Base-by-base conservation (phyloP, 2,113 vertebrate species). In the Psephotus haematonotus region DNA sequence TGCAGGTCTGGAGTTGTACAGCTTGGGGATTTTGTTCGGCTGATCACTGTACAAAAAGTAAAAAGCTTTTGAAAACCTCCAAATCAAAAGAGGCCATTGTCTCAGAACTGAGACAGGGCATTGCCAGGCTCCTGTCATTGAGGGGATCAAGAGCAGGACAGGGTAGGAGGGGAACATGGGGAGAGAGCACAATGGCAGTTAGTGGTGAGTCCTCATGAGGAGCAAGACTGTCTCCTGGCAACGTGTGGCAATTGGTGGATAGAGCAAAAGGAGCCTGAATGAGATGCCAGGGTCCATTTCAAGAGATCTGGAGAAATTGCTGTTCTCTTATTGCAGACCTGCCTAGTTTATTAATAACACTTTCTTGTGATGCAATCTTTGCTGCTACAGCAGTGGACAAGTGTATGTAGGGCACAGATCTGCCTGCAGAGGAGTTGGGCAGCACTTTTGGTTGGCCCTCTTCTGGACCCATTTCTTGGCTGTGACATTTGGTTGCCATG, bases 211-310 rank as follows among this genome's bases (percentile, higher is more conserved):
- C 90, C 75, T 59, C 18, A 6, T 49, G 70, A 14, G 49, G 80
- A 95, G 77, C 80, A 49, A 84, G 55, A 20, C 91, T 6, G 97
- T 97, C 80, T 95, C 97, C 95, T 86, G 93, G 97, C 97, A 97
- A 97, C 94, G 19, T 13, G 64, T 53, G 75, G 55, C 75, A 60
- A 50, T 12, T 2, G 3, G 62, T 59, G 78, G 70, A 82, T 0
- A 0, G 74, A 71, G 85, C 11, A 3, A 89, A 93, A 92, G 60
- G 57, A 91, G 77, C 23, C 80, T 50, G 52, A 81, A 75, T 39
- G 57, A 91, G 82, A 65, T 0, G 13, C 83, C 69, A 49, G 68
- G 62, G 55, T 72, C 91, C 37, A 31, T 76, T 93, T 69, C n/a
- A 47, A 96, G 68, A 25, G 69, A 71, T 86, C 57, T 39, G 80